Evolutionary conservation across 2,797 vertebrate species (phyloP), one percentile per base, ranked within the genome.

Genomic region (Carapus acus): DNA sequence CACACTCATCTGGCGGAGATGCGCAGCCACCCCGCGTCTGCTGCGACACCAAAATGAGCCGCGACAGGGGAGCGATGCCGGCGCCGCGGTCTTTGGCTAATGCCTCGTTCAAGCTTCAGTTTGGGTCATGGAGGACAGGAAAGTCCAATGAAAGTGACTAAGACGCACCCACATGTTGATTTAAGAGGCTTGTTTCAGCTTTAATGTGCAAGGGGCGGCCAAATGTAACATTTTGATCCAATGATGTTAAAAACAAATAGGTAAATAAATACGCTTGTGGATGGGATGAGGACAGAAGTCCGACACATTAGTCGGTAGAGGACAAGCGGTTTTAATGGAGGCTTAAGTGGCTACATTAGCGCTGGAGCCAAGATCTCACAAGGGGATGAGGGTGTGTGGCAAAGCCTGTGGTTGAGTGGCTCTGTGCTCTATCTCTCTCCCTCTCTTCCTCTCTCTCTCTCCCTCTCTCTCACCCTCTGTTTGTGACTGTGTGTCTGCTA

Each of bases 161-260:
- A n/a, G n/a, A n/a, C n/a, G n/a, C n/a, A n/a, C n/a, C n/a, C n/a
- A n/a, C n/a, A n/a, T n/a, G n/a, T n/a, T n/a, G n/a, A n/a, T n/a
- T n/a, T n/a, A n/a, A n/a, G n/a, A n/a, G n/a, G 55, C 31, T 14
- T 67, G 43, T 43, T 61, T 62, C 49, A 50, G 41, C 37, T 67
- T 69, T 67, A 55, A 47, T 57, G 43, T n/a, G 7, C 22, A 36
- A 12, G 40, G 55, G 16, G 13, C 41, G 45, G 38, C 43, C 41
- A 53, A n/a, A n/a, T n/a, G 27, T 49, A 44, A 60, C 60, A 67
- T 68, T 51, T 49, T 55, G 37, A 50, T 54, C 58, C 62, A 54
- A 57, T 27, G 43, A 63, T 42, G 49, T 49, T 23, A 14, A 49
- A 77, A 49, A n/a, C n/a, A n/a, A n/a, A n/a, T n/a, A n/a, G n/a